Evolutionary conservation across 2,888 invertebrate genomes (phyloP), one percentile per base, ranked within the genome.

Genomic region (Escarpia spicata): DNA sequence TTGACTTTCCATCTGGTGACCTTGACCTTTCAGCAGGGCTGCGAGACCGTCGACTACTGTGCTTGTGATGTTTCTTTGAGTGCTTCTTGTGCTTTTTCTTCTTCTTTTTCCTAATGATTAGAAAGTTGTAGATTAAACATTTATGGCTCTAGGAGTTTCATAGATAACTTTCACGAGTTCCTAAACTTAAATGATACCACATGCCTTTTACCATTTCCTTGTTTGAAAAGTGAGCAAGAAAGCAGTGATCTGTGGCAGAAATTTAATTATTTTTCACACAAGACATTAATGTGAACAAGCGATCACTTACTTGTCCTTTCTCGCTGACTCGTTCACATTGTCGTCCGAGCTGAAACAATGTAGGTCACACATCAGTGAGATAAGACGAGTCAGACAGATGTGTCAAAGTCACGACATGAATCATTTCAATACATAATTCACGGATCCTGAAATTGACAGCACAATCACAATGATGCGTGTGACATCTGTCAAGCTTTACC

Each of bases 61-160:
- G 75, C n/a, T 75, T 75, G 75, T 75, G 75, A 75, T 75, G 75
- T 75, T 75, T 75, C 26, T 75, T 75, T n/a, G 75, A 75, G 75
- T 75, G 75, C 75, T 75, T 75, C 26, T 75, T 75, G n/a, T 75
- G 75, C n/a, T 75, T 75, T 4, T 75, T 75, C 75, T 75, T 75
- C 75, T 75, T 75, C 75, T 75, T 75, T 75, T 75, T 75, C 19
- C 75, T 75, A 75, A 26, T 26, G 19, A 75, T 19, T 6, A 75
- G 75, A 75, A 75, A 26, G 9, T 37, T 37, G 37, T 37, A 37
- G 52, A 52, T 52, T 52, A 52, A 52, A 52, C 52, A 52, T 52
- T 52, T 52, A 52, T 2, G 12, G 15, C 8, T 26, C 26, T 4
- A 75, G 19, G 75, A 6, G 26, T 26, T 19, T 26, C 19, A 75